Evolutionary conservation across 1,140 invertebrate genomes (phyloP), one percentile per base, ranked within the genome.

Genomic region (Zaprionus ornatus): DNA sequence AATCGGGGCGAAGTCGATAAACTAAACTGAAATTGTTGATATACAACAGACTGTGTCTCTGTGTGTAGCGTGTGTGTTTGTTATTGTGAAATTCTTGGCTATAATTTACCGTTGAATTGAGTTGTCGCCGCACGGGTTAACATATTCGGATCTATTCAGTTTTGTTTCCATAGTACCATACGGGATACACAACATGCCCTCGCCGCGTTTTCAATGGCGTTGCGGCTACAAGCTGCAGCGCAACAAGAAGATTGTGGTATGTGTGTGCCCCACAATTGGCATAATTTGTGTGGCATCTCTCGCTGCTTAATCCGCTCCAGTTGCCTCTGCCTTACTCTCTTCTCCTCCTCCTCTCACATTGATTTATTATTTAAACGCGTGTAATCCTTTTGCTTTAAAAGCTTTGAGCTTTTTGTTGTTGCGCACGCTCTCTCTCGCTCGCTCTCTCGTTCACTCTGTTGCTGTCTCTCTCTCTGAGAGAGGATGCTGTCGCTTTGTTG

Each of bases 341-440:
- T 57, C 25, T 48, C 54, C 62, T 45, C 7, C 4, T 9, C n/a
- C 40, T 9, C n/a, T n/a, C 59, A 74, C 74, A 88, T 90, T 90
- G 81, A 90, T 85, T 85, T 90, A 82, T 82, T 77, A 79, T 77
- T 85, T 65, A 79, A 90, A 70, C 79, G 72, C 79, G 54, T 73
- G 86, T 62, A 85, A 90, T 85, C 77, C 81, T 77, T 81, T 81
- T 55, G 55, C 35, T 70, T 50, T 25, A 57, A 66, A 85, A 85
- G 86, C 86, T 90, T 82, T 74, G 79, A 79, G 27, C 21, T 62
- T 62, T 42, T 72, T 63, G 37, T 56, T 74, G 80, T 54, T 74
- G 52, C 55, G 60, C 50, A 42, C 48, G 56, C 61, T 68, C 32
- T 60, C 42, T 59, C 19, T 32, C 69, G 19, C 52, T 19, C 37